Base-by-base conservation (phyloP, 2,113 vertebrate species). In the Ciconia maguari region DNA sequence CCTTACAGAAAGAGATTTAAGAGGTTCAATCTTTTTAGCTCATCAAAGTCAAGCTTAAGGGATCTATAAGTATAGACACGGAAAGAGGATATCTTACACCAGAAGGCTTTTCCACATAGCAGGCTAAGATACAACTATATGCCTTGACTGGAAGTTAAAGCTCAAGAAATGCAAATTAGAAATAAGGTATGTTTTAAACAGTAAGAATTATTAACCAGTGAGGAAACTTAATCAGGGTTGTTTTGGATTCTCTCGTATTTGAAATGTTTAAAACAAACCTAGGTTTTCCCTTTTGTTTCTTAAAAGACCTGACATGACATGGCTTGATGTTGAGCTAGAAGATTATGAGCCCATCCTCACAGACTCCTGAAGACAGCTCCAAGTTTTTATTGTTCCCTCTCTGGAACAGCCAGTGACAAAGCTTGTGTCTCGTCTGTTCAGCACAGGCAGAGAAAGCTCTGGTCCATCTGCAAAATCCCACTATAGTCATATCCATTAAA, bases 41-140 rank as follows among this genome's bases (percentile, higher is more conserved):
- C 69, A 91, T 94, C 94, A 95, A 95, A 95, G 79, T 80, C 71
- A 92, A 90, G 79, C 75, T 93, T 86, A 94, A 88, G 83, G n/a
- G 34, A 69, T 86, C 79, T 92, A 2, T n/a, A 88, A 72, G 79
- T 83, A 79, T n/a, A 75, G 61, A 66, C 26, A 71, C 21, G 9
- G 26, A 55, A 55, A 92, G 32, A 90, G 49, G n/a, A 7, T 61
- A 60, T 86, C 66, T 51, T 83, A 83, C 8, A 65, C 61, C n/a
- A 48, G 57, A 64, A 49, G 75, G 75, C 29, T 94, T 91, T 93
- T 86, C 61, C 18, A 64, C n/a, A 30, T 26, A 60, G 85, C 74
- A 65, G 62, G 24, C 38, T 84, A 75, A 94, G 57, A 68, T 29
- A 79, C 38, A 81, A 41, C 60, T 60, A 5, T 68, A 60, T 69